Evolutionary conservation across 1,140 invertebrate species (phyloP), one percentile per base, ranked within the genome.

Genomic region (Calycopis cecrops): DNA sequence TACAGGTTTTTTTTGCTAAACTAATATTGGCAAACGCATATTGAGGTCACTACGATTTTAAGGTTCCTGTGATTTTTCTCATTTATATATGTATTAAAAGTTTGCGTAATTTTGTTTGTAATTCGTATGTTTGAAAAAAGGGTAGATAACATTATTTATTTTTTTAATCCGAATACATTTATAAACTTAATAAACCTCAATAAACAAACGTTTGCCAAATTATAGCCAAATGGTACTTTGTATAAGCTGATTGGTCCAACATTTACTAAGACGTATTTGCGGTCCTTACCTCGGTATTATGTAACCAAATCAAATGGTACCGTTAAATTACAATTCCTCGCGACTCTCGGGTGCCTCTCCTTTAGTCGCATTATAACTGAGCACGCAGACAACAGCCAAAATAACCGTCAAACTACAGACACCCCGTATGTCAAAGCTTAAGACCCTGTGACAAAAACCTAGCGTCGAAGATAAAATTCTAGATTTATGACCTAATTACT

Each of bases 391-490:
- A 44, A 44, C 40, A 44, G 40, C 40, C 40, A 14, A 16, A 28
- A 16, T 14, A 44, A 16, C 40, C 40, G 8, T 12, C 21, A 28
- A 28, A 28, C 12, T 44, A 14, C 40, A 16, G 16, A 44, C 40
- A 44, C 64, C 60, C 62, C 64, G 61, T 56, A 65, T 65, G 62
- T 60, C 59, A 64, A 74, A 72, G 69, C 71, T 69, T 71, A 69
- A 79, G 71, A 86, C 80, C 82, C 80, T 86, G 82, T 86, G 69
- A 75, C 63, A 76, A 76, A 65, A 85, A 81, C 73, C 79, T 84
- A 85, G 79, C 80, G 71, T 71, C 78, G 55, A 73, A 79, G 69
- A 79, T 84, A 84, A 72, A 77, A 76, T 76, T 73, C 76, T 84
- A 86, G 76, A 81, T 67, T 77, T 73, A 75, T 65, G 64, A 73